Evolutionary conservation across 2,797 vertebrate species (phyloP), one percentile per base, ranked within the genome.

Genomic region (Sebastes cheni): DNA sequence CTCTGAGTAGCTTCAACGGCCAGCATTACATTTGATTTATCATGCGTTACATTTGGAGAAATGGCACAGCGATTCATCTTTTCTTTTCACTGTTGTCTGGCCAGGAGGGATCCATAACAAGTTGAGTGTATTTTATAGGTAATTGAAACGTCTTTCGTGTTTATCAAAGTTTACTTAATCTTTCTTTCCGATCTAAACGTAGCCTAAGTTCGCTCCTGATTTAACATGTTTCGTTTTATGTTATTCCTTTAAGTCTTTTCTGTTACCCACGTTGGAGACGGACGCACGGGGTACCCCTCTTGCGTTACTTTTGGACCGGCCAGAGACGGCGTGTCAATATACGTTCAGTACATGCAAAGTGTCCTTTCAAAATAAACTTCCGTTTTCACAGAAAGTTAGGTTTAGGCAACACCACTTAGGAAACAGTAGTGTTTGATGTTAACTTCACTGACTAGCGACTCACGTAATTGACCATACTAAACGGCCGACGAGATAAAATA

Each of bases 11-110:
- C 62, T 55, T 76, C 74, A 36, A 22, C 27, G 76, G 59, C 36
- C 64, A 9, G 66, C 65, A 18, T 6, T 71, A 27, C 13, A 4
- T 85, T 77, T 77, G 76, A 87, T 91, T 90, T 80, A 81, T 84
- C 66, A 9, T 36, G 52, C 12, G 23, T 18, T 74, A 42, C 65
- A 61, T 72, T 72, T 78, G 42, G 34, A 80, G 75, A 68, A 75
- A 75, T 23, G 74, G 29, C 36, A 50, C 56, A 34, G 67, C 23
- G 14, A 13, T 86, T 76, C 36, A 59, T 84, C 50, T 80, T 75
- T 65, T 80, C 81, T 76, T 70, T 68, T 32, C 66, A 29, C 23
- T 56, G 72, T 46, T 36, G 50, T 56, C 52, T 59, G 18, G 16
- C 5, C 16, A 79, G 39, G 36, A 78, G 42, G 67, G 75, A 87